Conservation (phyloP, 2,113 vertebrate species). For the Entomyzon cyanotis region DNA sequence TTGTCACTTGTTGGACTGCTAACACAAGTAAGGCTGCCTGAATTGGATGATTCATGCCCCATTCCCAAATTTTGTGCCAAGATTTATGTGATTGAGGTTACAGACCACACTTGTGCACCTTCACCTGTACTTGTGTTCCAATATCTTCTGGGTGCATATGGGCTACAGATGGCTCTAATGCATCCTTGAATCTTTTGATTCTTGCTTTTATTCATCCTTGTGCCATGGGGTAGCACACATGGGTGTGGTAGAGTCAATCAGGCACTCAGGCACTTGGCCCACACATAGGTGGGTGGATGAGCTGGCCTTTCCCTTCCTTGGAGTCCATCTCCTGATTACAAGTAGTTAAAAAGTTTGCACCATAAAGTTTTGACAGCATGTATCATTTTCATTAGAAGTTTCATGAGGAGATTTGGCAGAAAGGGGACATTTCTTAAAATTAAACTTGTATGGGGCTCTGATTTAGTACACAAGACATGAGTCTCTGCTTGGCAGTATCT, state of each 20-base stretch:
- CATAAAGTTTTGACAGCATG: neutral
- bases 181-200: neutral
- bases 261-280: neutral
- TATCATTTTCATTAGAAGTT: neutral
- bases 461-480: neutral
- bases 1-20: neutral
- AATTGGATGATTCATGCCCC: neutral
- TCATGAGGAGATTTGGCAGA: neutral
- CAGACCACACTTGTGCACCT: neutral
- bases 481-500: neutral
- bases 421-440: neutral
- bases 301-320: neutral
- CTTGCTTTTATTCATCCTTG: neutral
- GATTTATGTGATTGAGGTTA: rapidly evolving
- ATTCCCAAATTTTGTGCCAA: neutral
- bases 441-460: neutral
- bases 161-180: neutral
- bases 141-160: neutral
- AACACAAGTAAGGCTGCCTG: neutral
- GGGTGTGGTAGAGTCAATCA: neutral
- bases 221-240: neutral
- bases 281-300: neutral
- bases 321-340: neutral
- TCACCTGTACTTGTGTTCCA: neutral
- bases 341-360: neutral